Evolutionary conservation across 2,113 vertebrate genomes (phyloP).

Genomic region (Acrocephalus kingi): DNA sequence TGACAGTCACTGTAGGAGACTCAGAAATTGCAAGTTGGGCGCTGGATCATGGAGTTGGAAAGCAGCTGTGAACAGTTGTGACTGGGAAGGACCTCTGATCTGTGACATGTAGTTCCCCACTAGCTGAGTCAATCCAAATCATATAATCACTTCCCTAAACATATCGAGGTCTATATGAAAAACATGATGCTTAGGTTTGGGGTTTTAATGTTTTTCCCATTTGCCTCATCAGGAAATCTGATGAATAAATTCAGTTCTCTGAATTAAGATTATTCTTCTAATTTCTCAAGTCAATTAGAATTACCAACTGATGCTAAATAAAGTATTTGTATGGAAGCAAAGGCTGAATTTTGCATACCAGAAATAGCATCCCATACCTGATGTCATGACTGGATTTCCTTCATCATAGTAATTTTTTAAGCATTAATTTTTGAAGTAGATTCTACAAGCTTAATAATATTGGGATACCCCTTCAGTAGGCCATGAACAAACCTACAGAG

Average conservation of each 20-base stretch:
- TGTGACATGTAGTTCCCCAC: background rate
- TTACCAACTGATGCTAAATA: background rate
- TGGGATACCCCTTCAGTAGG: background rate
- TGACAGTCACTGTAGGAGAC: background rate
- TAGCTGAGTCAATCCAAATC: background rate
- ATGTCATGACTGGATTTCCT: background rate
- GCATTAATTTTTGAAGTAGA: background rate
- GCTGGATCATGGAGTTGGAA: background rate
- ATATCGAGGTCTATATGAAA: background rate
- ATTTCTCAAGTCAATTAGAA: background rate
- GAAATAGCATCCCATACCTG: fast-evolving
- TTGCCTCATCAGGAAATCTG: background rate
- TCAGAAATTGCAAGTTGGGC: background rate
- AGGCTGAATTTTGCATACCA: background rate
- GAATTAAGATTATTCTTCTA: background rate
- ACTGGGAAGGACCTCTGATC: background rate
- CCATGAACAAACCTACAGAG: background rate
- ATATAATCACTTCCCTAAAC: background rate
- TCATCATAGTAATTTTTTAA: background rate
- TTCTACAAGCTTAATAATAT: background rate
- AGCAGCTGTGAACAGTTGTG: background rate
- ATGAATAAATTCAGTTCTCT: background rate
- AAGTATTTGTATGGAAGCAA: background rate
- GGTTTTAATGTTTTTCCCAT: background rate
- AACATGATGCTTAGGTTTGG: fast-evolving